Conservation (phyloP, 2,797 vertebrate genomes). For the Chelon auratus region DNA sequence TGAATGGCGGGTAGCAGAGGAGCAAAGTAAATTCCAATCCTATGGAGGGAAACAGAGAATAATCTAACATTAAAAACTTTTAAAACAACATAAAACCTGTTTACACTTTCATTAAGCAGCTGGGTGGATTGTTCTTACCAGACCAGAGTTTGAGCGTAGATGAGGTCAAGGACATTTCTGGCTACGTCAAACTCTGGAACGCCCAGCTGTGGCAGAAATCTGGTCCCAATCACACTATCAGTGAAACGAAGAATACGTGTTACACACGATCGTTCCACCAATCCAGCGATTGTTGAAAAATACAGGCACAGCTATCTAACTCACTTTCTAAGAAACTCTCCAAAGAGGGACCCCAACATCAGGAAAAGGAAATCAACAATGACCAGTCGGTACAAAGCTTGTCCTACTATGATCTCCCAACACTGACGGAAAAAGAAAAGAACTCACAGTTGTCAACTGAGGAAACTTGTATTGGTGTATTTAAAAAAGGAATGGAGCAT, state of each 20-base stretch:
- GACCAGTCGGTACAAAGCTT: conserved; percentile 93
- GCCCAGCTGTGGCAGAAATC: conserved; percentile 78
- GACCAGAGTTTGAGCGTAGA: conserved; percentile 94
- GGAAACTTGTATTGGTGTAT: neutral
- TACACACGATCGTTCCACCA: neutral
- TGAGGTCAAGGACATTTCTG: conserved; percentile 94
- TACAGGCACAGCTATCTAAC: conserved; percentile 16
- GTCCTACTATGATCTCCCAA: conserved; percentile 94
- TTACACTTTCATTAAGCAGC: neutral
- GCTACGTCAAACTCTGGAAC: conserved; percentile 94
- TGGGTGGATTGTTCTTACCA: conserved; percentile 82
- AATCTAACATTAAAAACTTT: neutral
- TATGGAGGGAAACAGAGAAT: conserved; percentile 59
- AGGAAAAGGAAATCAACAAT: conserved; percentile 94
- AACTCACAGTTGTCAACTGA: neutral
- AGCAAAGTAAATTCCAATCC: conserved; percentile 96
- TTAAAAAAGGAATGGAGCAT: neutral
- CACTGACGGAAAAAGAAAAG: conserved; percentile 83
- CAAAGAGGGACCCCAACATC: conserved; percentile 91
- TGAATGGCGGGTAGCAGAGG: conserved; percentile 95
- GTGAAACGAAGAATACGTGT: neutral
- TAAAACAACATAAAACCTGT: neutral
- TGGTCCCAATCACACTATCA: conserved; percentile 89
- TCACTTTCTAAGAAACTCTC: conserved; percentile 95
- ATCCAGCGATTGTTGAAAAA: neutral